Percentiles rank a stretch among this genome's conserved stretches.
Conservation (phyloP, 2,113 vertebrate genomes). For the Sylvietta virens region DNA sequence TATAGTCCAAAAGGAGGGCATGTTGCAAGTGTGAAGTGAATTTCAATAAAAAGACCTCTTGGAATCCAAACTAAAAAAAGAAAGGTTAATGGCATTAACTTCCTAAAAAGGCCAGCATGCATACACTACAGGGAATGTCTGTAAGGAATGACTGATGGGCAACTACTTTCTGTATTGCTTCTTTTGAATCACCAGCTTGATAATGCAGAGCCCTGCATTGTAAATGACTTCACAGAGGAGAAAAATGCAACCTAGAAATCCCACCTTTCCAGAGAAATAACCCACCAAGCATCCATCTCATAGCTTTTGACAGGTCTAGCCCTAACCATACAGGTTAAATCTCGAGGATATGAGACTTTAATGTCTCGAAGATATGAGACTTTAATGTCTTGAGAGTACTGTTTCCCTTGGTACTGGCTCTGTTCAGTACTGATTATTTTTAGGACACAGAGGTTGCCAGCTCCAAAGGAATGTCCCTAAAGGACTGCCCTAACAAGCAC, state of each 20-base stretch:
- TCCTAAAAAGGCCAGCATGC: neutral
- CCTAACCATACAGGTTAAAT: neutral
- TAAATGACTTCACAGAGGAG: neutral
- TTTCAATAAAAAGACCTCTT: neutral
- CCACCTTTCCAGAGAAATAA: neutral
- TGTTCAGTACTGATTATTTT: neutral
- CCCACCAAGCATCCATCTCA: neutral
- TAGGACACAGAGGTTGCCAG: neutral
- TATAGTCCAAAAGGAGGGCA: neutral
- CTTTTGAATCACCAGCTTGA: neutral
- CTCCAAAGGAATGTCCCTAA: neutral
- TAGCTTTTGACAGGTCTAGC: neutral
- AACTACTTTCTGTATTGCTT: neutral
- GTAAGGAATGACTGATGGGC: slow-evolving; percentile 33
- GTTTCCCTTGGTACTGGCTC: neutral
- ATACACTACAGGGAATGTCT: neutral
- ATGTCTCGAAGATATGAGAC: neutral
- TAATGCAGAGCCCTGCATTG: neutral
- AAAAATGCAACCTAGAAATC: neutral
- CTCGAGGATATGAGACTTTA: neutral
- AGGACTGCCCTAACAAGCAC: neutral
- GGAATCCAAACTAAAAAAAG: neutral
- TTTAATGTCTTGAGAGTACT: neutral
- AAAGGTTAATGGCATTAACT: slow-evolving; percentile 23
- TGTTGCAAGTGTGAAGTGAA: slow-evolving; percentile 7